Evolutionary conservation across 2,113 vertebrate genomes (phyloP), one percentile per base, ranked within the genome.

Genomic region (Phasianus colchicus): DNA sequence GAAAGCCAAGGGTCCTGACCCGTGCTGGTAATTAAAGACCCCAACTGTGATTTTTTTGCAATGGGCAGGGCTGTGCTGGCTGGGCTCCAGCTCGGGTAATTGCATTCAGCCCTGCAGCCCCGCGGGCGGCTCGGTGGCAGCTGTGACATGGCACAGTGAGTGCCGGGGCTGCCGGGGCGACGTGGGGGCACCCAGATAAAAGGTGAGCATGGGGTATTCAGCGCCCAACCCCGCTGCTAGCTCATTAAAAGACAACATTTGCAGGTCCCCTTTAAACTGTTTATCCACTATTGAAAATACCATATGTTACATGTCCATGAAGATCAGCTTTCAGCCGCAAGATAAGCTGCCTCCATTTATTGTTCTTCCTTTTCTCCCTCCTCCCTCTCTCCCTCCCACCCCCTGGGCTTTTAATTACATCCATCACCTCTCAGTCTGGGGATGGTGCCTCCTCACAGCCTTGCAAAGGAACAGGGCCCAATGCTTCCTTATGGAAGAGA

Each of bases 251-350:
- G 19, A 42, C 71, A 21, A 15, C 83, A 45, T 67, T 69, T 16
- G 66, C 78, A 64, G 78, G 77, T 96, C 89, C 83, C 87, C 92
- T 83, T 61, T 92, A 90, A 88, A 87, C 76, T 14, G 85, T 94
- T 96, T 75, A 86, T 95, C 95, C 96, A 91, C 95, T 91, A 91
- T 94, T 95, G 95, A 89, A 82, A 76, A 86, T 74, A 54, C 96
- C 95, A 91, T 73, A 91, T 93, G 94, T 19, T 91, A 72, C 94
- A n/a, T 55, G 87, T 91, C 96, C 94, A 10, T 45, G 54, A 66
- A 16, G 75, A 94, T 94, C 95, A 93, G 94, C 90, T 80, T 92
- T 40, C 78, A 40, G 66, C 89, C n/a, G 10, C 86, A 1, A 91
- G 89, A 94, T 38, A 67, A 91, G 90, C 88, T 13, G 65, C 32